phyloP scores from a whole-genome alignment of 2,888 invertebrate genomes.

The Myopa tessellatipennis region DNA sequence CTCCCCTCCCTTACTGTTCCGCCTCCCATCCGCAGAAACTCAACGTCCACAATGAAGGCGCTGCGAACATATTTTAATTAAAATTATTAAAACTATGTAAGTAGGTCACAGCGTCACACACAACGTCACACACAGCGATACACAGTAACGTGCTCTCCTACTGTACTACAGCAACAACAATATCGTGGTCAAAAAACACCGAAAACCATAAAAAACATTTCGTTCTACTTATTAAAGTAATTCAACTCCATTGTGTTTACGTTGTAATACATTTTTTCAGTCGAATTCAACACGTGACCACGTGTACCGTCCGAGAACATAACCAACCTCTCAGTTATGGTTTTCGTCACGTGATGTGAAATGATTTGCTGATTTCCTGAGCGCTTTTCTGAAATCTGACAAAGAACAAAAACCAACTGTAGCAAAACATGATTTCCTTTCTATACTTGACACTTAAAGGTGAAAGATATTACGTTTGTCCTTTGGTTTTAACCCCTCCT shows the following conservation, averaged over 20 bases:
- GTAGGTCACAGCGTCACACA: conserved; percentile 7
- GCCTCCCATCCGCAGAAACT: background rate
- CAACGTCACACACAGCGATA: too few species aligned
- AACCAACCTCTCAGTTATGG: background rate
- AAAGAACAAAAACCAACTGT: too few species aligned
- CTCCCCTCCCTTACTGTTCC: background rate
- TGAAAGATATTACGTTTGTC: too few species aligned
- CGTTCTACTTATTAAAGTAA: background rate
- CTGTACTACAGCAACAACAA: background rate
- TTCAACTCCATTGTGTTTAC: background rate
- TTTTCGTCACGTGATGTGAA: conserved; percentile 45
- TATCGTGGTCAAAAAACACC: background rate
- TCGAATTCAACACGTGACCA: conserved; percentile 1
- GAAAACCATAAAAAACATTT: background rate
- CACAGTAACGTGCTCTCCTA: background rate
- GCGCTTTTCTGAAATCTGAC: too few species aligned
- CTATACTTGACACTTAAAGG: too few species aligned
- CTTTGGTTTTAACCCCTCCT: too few species aligned
- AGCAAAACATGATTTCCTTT: too few species aligned
- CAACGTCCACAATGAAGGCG: background rate
- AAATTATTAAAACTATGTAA: conserved; percentile 20
- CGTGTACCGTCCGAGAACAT: background rate
- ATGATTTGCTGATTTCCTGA: too few species aligned
- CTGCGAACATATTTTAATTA: conserved; percentile 11
- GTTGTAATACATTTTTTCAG: background rate